These are phyloP conservation scores for Cladopsammia gracilis DNA, from an alignment of 64 coral and sea anemone species.

Conservation along the genomic window DNA sequence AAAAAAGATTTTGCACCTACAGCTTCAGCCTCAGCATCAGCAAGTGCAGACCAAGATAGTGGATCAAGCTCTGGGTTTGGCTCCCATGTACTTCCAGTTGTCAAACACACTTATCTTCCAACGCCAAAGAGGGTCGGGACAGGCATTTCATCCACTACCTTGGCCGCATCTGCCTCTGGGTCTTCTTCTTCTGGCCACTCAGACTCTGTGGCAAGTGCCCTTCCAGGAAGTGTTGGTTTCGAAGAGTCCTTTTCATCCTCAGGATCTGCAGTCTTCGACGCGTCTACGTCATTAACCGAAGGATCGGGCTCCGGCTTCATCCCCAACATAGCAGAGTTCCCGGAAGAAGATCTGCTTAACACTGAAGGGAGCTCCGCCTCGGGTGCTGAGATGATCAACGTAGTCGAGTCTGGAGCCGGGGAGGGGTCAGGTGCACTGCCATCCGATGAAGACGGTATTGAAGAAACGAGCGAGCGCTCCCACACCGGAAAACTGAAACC, in stretches of 20 bases:
- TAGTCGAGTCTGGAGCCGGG: constrained; percentile 21
- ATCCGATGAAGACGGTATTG: background rate
- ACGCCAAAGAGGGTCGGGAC: constrained; percentile 30
- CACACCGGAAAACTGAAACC: constrained; percentile 19
- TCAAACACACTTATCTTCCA: constrained; percentile 11
- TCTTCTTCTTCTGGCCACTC: constrained; percentile 62
- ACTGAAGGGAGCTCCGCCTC: constrained; percentile 1
- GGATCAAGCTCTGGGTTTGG: constrained; percentile 24
- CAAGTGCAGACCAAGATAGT: constrained; percentile 33
- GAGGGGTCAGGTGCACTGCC: background rate
- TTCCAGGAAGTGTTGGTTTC: constrained; percentile 74
- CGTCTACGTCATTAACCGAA: constrained; percentile 49
- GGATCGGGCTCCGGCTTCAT: constrained; percentile 66
- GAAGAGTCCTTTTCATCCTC: constrained; percentile 83
- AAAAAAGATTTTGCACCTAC: constrained; percentile 10
- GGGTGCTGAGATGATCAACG: constrained; percentile 14
- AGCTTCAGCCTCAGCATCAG: constrained; percentile 5
- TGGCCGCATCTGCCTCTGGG: constrained; percentile 48
- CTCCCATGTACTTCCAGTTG: background rate
- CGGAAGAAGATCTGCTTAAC: background rate
- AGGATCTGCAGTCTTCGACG: constrained; percentile 80
- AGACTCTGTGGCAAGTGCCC: constrained; percentile 56
- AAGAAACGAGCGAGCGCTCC: constrained; percentile 3
- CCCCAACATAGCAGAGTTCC: constrained; percentile 7
- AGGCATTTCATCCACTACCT: constrained; percentile 16